These are phyloP conservation scores for Tychaedon coryphoeus DNA, from an alignment of 2,113 vertebrate species.

Conservation along the genomic window DNA sequence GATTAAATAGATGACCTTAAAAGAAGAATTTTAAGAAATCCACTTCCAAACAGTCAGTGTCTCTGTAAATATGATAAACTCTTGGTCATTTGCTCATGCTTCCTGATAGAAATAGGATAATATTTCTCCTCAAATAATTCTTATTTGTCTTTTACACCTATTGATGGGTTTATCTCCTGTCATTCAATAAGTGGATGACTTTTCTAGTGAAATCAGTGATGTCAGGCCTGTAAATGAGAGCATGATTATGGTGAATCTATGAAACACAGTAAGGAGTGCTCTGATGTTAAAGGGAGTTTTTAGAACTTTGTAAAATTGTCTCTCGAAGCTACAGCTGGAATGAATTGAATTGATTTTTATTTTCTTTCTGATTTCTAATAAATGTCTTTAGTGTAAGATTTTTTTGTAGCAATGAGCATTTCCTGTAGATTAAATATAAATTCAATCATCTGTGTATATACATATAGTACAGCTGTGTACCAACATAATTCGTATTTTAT, in stretches of 20 bases:
- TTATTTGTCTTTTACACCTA: slow-evolving; percentile 53
- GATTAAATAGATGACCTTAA: slow-evolving; percentile 59
- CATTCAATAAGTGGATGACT: slow-evolving; percentile 46
- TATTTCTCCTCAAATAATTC: slow-evolving; percentile 57
- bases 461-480: background rate
- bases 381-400: background rate
- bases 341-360: slow-evolving; percentile 14
- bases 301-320: slow-evolving; percentile 17
- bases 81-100: slow-evolving; percentile 35
- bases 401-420: background rate
- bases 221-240: slow-evolving; percentile 29
- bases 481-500: background rate
- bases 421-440: background rate
- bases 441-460: background rate
- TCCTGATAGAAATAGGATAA: slow-evolving; percentile 61
- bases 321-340: background rate
- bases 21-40: background rate
- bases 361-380: slow-evolving; percentile 35
- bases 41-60: slow-evolving; percentile 21
- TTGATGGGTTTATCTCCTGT: slow-evolving; percentile 65
- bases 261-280: background rate
- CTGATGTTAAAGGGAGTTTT: slow-evolving; percentile 2
- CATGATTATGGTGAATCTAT: background rate
- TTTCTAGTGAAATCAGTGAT: slow-evolving; percentile 43
- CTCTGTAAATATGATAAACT: slow-evolving; percentile 44